Conservation (phyloP, 2,888 invertebrate genomes). For the Glaucopsyche alexis region DNA sequence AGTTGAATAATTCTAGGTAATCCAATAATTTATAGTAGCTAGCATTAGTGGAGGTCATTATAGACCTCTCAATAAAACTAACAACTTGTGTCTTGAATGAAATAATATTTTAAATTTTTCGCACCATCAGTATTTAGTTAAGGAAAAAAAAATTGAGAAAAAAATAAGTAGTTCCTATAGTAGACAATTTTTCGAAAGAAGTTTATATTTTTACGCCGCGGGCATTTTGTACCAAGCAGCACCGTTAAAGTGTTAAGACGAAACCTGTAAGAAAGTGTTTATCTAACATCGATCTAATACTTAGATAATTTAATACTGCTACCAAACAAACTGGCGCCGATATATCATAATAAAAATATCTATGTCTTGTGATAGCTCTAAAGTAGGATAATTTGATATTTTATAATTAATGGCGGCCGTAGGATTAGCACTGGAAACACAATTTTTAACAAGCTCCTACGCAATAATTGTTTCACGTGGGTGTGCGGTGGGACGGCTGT, state of each 20-base stretch:
- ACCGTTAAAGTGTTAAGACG: not conserved
- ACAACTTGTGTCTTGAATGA: not conserved
- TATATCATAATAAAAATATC: constrained; percentile 52
- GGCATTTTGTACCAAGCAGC: constrained; percentile 18
- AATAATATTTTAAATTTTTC: no score
- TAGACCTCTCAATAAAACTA: not conserved
- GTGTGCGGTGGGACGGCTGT: constrained; percentile 13
- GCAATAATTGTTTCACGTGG: constrained; percentile 18
- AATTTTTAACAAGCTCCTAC: constrained; percentile 26
- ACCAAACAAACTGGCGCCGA: constrained; percentile 59
- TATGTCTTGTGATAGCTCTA: constrained; percentile 49
- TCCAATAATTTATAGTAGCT: not conserved
- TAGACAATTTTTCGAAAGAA: no score
- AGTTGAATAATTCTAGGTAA: constrained; percentile 1
- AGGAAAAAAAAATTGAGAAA: no score
- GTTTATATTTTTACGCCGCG: not conserved
- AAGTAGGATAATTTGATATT: constrained; percentile 35
- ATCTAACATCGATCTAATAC: constrained; percentile 57
- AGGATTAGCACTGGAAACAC: constrained; percentile 15
- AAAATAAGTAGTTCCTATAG: no score
- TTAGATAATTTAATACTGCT: constrained; percentile 59
- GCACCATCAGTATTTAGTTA: no score
- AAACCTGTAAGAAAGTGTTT: constrained; percentile 25
- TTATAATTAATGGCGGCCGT: constrained; percentile 14
- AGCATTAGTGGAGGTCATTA: not conserved